Base-by-base conservation (phyloP, 1,140 invertebrate species). In the Cylas formicarius region DNA sequence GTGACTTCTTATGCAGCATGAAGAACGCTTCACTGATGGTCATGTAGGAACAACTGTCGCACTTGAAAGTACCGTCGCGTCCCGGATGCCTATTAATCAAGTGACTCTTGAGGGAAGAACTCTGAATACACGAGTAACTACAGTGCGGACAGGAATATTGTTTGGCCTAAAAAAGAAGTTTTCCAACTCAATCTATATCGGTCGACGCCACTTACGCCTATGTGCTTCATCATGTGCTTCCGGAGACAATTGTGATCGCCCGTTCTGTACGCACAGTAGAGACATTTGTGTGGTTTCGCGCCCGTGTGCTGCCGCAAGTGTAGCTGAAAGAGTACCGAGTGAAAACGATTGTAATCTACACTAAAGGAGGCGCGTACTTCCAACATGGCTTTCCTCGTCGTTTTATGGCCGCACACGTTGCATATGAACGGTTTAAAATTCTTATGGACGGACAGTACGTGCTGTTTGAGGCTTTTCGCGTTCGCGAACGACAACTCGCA, bases 391-490 rank as follows among this genome's bases (percentile, higher is more conserved):
- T 82, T 82, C 19, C 78, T 67, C 1, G 80, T 75, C 28, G 77
- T 78, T 35, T 80, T 77, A 55, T 86, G 80, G 6, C 80, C 81
- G 61, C 86, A 89, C 38, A 82, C 79, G 44, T 76, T 76, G 55
- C 86, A 89, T 21, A 80, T 75, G 52, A 81, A 86, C 0, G 82
- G 82, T 50, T 84, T 82, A 11, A 84, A 65, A 57, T 86, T 83
- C 18, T 79, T 79, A 58, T 89, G 86, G 1, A 89, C 84, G 1
- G 77, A 75, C 60, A 86, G 77, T 8, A 85, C 75, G 46, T 89
- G 86, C 60, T 80, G 82, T 33, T 80, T 80, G 4, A 89, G 62
- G 53, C 80, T 81, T 61, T 86, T 85, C 3, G 78, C 75, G 53
- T 85, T 82, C 0, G 81, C 77, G 61, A 86, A 85, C 23, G 71